A percentile compares a stretch with the other conserved stretches of the same genome.
Evolutionary conservation across 2,888 invertebrate genomes (phyloP).

Genomic region (Sesamia inferens): DNA sequence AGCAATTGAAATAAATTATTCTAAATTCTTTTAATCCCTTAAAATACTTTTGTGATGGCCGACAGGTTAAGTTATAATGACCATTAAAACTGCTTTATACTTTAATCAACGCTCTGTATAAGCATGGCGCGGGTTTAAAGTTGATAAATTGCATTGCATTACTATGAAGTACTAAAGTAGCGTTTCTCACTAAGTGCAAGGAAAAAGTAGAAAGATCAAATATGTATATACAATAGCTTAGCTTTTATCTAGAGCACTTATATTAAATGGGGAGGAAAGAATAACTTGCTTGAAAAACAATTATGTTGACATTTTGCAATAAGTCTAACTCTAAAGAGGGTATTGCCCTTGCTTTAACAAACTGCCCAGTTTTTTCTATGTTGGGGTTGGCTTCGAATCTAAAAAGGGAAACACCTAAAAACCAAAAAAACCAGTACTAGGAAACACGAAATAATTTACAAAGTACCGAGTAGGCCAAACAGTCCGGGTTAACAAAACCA

Average conservation of each 20-base stretch:
- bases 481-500: not conserved
- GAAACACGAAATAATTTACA: no score
- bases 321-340: not conserved
- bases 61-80: constrained; percentile 54
- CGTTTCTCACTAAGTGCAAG: not conserved
- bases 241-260: not conserved
- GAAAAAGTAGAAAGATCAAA: constrained; percentile 16
- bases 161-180: not conserved
- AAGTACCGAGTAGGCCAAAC: not conserved
- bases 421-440: no score
- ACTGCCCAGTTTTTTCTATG: not conserved
- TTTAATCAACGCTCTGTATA: constrained; percentile 36
- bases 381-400: not conserved
- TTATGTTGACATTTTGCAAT: not conserved
- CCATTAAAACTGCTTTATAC: constrained; percentile 34
- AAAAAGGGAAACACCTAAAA: not conserved
- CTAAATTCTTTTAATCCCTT: constrained; percentile 5
- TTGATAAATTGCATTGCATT: constrained; percentile 37
- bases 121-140: constrained; percentile 28
- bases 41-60: constrained; percentile 19
- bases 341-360: not conserved
- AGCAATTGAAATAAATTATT: constrained; percentile 13
- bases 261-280: not conserved
- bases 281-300: not conserved
- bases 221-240: no score